Base-by-base conservation (phyloP, 1,140 invertebrate species). In the Ruditapes philippinarum region DNA sequence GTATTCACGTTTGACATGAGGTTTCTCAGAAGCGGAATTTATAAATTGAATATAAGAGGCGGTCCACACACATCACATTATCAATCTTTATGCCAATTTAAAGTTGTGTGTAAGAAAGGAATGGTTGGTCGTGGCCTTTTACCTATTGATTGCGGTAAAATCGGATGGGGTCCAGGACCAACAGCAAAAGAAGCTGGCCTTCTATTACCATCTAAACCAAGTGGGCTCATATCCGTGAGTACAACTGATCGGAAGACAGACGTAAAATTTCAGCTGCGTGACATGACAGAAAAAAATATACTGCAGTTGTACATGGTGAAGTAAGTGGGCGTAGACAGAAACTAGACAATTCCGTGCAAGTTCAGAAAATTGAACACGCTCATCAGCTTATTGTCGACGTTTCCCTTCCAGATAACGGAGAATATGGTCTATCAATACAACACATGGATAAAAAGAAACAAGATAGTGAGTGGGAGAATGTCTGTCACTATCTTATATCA, bases 161-260 rank as follows among this genome's bases (percentile, higher is more conserved):
- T 89, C 40, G 91, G 91, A 0, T 92, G 85, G 80, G 91, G 91
- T 4, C 91, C 91, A 22, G 91, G 91, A n/a, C 89, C 91, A 28
- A 22, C 25, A 17, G 62, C 78, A 11, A 70, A 62, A 40, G 57
- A 51, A 45, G 79, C 78, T 49, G 89, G 89, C 2, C 57, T 92
- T 17, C 60, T 90, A 5, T 33, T 92, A 5, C 91, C 91, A 17
- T 90, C 89, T 11, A 84, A 88, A 49, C 76, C 68, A 22, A 88
- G 54, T 31, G 91, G 91, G 38, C 19, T 89, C 42, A 62, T 90
- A 9, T 33, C 86, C 11, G 54, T 84, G 38, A 51, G 51, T 80
- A 33, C 40, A 19, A 65, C 40, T 5, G 65, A 87, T 36, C 70
- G 83, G 49, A 81, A 81, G 45, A 57, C 51, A 5, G 19, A 70